These are phyloP conservation scores for Troides helena DNA, from an alignment of 2,888 invertebrate species.

Conservation along the genomic window DNA sequence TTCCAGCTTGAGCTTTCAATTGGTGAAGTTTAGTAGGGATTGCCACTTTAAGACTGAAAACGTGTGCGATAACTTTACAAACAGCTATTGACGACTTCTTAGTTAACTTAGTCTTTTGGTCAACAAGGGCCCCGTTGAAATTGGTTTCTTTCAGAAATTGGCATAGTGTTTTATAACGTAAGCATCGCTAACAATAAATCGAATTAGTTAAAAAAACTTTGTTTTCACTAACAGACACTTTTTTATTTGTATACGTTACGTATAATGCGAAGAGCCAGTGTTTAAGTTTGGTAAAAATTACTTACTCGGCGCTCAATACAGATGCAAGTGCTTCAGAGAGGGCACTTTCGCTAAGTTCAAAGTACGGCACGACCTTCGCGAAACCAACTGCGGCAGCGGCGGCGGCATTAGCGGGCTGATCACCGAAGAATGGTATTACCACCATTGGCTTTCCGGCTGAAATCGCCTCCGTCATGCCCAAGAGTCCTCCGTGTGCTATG, in stretches of 20 bases:
- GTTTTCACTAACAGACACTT: not conserved
- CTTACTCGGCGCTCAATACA: constrained; percentile 79
- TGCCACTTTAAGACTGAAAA: no score
- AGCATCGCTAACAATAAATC: no score
- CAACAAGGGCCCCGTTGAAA: not conserved
- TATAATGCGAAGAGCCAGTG: no score
- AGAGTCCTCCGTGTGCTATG: constrained; percentile 81
- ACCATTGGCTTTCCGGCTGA: constrained; percentile 82
- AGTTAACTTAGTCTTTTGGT: no score
- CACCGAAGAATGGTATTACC: constrained; percentile 82
- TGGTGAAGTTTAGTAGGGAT: no score
- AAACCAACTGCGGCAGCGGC: constrained; percentile 74
- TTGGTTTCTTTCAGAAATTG: no score
- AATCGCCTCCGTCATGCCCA: constrained; percentile 82
- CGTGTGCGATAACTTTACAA: no score
- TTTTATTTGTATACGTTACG: not conserved
- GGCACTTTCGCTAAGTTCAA: constrained; percentile 72
- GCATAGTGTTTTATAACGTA: no score
- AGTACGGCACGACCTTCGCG: constrained; percentile 72
- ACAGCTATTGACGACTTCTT: no score
- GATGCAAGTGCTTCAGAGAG: constrained; percentile 72
- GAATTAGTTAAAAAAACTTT: not conserved
- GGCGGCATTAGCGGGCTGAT: constrained; percentile 80
- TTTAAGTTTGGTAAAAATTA: constrained; percentile 30
- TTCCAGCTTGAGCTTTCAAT: no score